phyloP scores from a whole-genome alignment of 2,888 invertebrate genomes.

The Eucera pruinosa region DNA sequence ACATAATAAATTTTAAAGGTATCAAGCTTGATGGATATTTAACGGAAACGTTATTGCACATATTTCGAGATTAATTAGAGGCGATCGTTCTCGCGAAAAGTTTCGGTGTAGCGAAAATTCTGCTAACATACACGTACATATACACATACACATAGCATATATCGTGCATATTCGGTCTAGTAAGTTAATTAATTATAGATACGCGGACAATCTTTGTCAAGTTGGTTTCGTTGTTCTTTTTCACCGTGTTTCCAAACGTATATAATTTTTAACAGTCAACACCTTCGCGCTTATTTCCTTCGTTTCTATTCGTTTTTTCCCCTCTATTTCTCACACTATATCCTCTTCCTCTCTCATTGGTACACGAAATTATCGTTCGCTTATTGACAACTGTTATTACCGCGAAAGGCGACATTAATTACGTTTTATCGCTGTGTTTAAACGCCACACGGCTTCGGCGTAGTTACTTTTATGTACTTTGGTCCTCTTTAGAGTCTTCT shows the following conservation, averaged over 20 bases:
- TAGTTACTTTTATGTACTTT: conserved; percentile 68
- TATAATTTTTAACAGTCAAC: conserved; percentile 46
- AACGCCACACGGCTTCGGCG: conserved; percentile 39
- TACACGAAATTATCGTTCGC: conserved; percentile 12
- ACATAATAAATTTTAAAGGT: no score
- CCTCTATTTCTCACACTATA: background rate
- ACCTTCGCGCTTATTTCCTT: background rate
- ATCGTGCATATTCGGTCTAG: conserved; percentile 50
- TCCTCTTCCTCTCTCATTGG: conserved; percentile 4
- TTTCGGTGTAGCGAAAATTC: conserved; percentile 42
- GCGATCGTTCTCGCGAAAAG: conserved; percentile 26
- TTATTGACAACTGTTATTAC: conserved; percentile 65
- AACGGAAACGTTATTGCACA: background rate
- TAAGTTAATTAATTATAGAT: conserved; percentile 65
- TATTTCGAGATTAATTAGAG: conserved; percentile 36
- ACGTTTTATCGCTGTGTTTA: conserved; percentile 39
- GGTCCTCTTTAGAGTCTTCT: conserved; percentile 72
- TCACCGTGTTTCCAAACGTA: conserved; percentile 64
- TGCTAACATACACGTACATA: conserved; percentile 60
- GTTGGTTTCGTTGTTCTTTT: conserved; percentile 66
- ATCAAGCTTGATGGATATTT: background rate
- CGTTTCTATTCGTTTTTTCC: background rate
- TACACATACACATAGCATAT: conserved; percentile 56
- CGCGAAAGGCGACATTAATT: conserved; percentile 48
- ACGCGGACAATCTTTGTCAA: conserved; percentile 64